These are phyloP conservation scores for Ceratina australensis DNA, from an alignment of 1,140 invertebrate species.

Conservation along the genomic window DNA sequence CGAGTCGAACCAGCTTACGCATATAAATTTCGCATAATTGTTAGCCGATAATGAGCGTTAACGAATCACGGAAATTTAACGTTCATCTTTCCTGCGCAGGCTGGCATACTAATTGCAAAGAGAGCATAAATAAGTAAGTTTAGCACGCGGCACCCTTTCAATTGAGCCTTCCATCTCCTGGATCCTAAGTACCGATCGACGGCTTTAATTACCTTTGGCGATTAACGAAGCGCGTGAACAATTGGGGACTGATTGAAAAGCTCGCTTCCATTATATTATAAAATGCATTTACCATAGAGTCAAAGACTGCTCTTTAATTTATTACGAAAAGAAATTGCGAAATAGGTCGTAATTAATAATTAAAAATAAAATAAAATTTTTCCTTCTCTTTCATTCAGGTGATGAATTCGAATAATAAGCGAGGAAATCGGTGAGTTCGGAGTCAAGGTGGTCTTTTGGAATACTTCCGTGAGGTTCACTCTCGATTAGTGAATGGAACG, in stretches of 20 bases:
- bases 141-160: slow-evolving; percentile 24
- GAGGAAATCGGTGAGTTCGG: background rate
- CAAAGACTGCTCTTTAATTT: too few species aligned
- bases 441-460: background rate
- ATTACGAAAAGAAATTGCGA: too few species aligned
- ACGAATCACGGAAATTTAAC: slow-evolving; percentile 24
- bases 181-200: background rate
- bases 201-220: slow-evolving; percentile 31
- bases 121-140: slow-evolving; percentile 35
- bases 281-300: too few species aligned
- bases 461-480: slow-evolving; percentile 37
- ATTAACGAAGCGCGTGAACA: slow-evolving; percentile 24
- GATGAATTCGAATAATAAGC: too few species aligned
- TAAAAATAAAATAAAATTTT: too few species aligned
- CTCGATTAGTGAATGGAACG: slow-evolving; percentile 52
- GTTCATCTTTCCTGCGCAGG: slow-evolving; percentile 13
- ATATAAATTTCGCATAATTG: slow-evolving; percentile 35
- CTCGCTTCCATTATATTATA: background rate
- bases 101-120: slow-evolving; percentile 1
- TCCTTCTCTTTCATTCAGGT: too few species aligned
- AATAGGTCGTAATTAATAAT: too few species aligned
- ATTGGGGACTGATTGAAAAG: slow-evolving; percentile 13
- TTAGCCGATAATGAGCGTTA: slow-evolving; percentile 18
- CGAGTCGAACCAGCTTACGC: too few species aligned
- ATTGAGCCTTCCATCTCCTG: slow-evolving; percentile 18